phyloP scores from a whole-genome alignment of 1,140 invertebrate species.

The Ooceraea biroi region DNA sequence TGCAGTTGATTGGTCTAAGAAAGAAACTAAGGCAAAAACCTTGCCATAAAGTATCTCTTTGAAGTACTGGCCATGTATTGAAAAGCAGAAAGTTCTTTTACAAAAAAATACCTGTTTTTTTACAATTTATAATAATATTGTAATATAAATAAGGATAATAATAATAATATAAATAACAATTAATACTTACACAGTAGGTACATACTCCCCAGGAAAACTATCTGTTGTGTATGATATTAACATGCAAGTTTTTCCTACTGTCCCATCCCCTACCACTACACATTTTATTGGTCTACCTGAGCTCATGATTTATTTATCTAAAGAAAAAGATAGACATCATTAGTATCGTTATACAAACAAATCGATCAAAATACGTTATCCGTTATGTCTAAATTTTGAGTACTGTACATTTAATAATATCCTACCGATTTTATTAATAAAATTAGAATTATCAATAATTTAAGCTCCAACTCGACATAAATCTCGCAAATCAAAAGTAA shows the following conservation, averaged over 20 bases:
- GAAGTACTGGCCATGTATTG: background rate
- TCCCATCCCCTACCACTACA: slow-evolving; percentile 97
- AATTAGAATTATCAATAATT: too few relatives aligned
- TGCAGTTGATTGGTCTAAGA: slow-evolving; percentile 71
- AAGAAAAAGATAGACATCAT: slow-evolving; percentile 71
- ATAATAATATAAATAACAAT: slow-evolving; percentile 14
- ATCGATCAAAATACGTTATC: background rate
- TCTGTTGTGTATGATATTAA: slow-evolving; percentile 99
- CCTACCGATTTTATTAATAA: background rate
- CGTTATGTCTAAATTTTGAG: background rate
- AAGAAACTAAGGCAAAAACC: slow-evolving; percentile 47
- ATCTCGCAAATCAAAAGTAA: too few relatives aligned
- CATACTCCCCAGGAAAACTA: slow-evolving; percentile 99
- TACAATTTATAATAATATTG: background rate
- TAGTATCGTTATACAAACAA: background rate
- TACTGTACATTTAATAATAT: background rate
- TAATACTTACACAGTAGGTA: slow-evolving; percentile 95
- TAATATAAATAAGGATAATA: background rate
- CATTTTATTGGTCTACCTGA: slow-evolving; percentile 98
- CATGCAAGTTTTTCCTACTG: slow-evolving; percentile 99
- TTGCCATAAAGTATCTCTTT: slow-evolving; percentile 15
- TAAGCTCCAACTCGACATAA: too few relatives aligned
- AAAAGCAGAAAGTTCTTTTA: background rate
- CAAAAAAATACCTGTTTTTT: background rate
- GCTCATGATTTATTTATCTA: slow-evolving; percentile 89